Percentiles rank a stretch among this genome's conserved stretches.
phyloP scores from a whole-genome alignment of 2,888 invertebrate genomes.

The Iselma pallidipennis region DNA sequence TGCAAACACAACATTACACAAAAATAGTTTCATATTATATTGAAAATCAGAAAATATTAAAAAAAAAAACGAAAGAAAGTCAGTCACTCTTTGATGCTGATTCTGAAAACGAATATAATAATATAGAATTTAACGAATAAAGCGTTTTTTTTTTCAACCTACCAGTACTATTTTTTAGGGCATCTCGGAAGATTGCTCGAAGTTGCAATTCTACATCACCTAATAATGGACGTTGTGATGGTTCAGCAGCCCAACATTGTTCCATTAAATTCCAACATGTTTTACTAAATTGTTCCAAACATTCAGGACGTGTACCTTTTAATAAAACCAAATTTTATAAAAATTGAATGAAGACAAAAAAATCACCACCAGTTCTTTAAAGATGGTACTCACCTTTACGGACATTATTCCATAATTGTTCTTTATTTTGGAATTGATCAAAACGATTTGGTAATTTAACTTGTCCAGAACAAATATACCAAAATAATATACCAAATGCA shows the following conservation, averaged over 20 bases:
- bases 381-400: conserved; percentile 66
- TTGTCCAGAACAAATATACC: conserved; percentile 87
- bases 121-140: neutral
- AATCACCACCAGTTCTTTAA: neutral
- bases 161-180: conserved; percentile 15
- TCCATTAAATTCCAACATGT: conserved; percentile 85
- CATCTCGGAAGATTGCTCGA: conserved; percentile 57
- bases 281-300: conserved; percentile 72
- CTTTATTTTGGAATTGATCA: conserved; percentile 83
- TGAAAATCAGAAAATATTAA: too few relatives aligned
- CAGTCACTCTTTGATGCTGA: too few relatives aligned
- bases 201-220: conserved; percentile 76
- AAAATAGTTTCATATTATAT: too few relatives aligned
- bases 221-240: conserved; percentile 71
- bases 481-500: conserved; percentile 87
- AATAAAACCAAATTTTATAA: conserved; percentile 1
- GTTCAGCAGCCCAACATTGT: conserved; percentile 81
- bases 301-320: conserved; percentile 79
- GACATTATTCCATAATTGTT: conserved; percentile 84
- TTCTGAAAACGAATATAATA: neutral
- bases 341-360: neutral
- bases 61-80: too few relatives aligned
- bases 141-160: neutral
- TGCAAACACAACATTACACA: too few relatives aligned
- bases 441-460: conserved; percentile 78